phyloP scores from a whole-genome alignment of 37 sponge, comb jelly and placozoan species.

The Crambe crambe region DNA sequence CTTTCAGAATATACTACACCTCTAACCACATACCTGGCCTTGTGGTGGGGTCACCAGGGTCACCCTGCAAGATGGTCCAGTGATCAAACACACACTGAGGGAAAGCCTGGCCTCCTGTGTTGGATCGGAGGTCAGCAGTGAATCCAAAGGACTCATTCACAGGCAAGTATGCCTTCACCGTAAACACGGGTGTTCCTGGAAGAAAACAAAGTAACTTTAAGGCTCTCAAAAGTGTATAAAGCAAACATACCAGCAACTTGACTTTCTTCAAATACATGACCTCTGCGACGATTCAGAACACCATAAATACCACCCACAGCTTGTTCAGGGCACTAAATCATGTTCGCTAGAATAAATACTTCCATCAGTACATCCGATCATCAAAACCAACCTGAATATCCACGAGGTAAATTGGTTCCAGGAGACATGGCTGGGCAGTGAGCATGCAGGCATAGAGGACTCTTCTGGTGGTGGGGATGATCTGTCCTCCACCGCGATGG shows the following conservation, averaged over 20 bases:
- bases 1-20: no score
- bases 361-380: background rate
- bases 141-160: conserved; percentile 99
- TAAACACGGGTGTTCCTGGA: conserved; percentile 97
- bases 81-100: conserved; percentile 99
- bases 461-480: conserved; percentile 95
- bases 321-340: conserved; percentile 88
- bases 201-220: no score
- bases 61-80: conserved; percentile 88
- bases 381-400: conserved; percentile 87
- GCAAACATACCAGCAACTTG: conserved; percentile 48
- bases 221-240: no score
- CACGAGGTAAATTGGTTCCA: conserved; percentile 96
- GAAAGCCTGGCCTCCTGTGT: conserved; percentile 99
- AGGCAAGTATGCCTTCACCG: conserved; percentile 95
- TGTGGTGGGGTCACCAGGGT: conserved; percentile 64
- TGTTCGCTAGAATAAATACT: background rate
- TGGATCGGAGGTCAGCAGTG: conserved; percentile 93
- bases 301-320: conserved; percentile 99
- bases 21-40: conserved; percentile 68
- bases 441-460: conserved; percentile 90
- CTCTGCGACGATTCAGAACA: conserved; percentile 92
- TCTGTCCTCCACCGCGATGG: conserved; percentile 99
- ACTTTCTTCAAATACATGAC: conserved; percentile 91
- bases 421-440: conserved; percentile 86